Base-by-base conservation (phyloP, 2,888 invertebrate genomes). In the Periphyllus acericola region DNA sequence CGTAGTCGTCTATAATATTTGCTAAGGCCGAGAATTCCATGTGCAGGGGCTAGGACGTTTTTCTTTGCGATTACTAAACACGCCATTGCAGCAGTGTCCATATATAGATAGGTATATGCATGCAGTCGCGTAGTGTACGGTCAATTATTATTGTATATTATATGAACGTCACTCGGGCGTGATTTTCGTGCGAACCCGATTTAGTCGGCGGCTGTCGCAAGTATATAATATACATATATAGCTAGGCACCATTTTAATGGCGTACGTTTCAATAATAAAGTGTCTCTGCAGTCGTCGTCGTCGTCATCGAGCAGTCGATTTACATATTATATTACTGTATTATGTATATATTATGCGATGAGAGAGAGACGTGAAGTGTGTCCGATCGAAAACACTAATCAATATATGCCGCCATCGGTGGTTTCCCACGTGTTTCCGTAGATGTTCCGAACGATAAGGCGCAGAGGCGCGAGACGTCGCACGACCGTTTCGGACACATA, bases 311-410 rank as follows among this genome's bases (percentile, higher is more conserved):
- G 3, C 14, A 46, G 60, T 14, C 29, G 71, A 71, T 71, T 71
- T 71, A 29, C 71, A 71, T 71, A 71, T 29, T 71, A 29, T 71
- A 68, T 68, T n/a, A 68, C 11, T 68, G 68, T 29, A 68, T 68
- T 68, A 68, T 29, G 25, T 68, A 71, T 32, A 71, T 25, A 5
- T 5, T 36, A 6, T 9, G 1, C 17, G 40, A n/a, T n/a, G n/a
- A n/a, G n/a, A n/a, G n/a, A 5, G 29, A 40, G 74, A 40, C 74
- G 36, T 25, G 4, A 29, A 19, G n/a, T n/a, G 66, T 29, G 40
- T 68, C 40, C 36, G 80, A 40, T 36, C 66, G 80, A 55, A 29
- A 80, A n/a, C 66, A 29, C 36, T 66, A 80, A 80, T 80, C 66
- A 66, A 66, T 66, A 66, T 40, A 40, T 66, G 80, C 80, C 29